These are phyloP conservation scores for Polymixis flavicincta DNA, from an alignment of 2,888 invertebrate genomes.

Conservation along the genomic window DNA sequence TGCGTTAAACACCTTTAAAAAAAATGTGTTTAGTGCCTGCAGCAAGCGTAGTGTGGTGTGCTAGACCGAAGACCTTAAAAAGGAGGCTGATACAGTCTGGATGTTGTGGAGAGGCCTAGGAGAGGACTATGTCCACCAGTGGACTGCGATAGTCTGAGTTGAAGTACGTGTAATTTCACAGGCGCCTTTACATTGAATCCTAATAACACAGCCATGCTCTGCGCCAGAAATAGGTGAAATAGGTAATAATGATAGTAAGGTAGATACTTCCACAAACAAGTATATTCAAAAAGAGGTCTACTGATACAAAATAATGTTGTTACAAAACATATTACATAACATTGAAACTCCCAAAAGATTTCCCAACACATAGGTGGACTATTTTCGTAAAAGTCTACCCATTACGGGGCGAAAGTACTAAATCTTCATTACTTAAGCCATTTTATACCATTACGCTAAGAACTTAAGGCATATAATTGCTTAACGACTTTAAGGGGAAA, in stretches of 20 bases:
- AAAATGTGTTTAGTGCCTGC: neutral
- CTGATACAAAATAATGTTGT: slow-evolving; percentile 18
- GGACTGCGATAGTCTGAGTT: neutral
- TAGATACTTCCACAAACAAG: neutral
- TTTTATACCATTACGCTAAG: slow-evolving; percentile 65
- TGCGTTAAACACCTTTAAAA: neutral
- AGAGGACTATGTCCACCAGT: neutral
- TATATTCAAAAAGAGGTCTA: neutral
- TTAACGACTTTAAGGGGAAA: slow-evolving; percentile 56
- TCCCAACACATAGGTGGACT: slow-evolving; percentile 57
- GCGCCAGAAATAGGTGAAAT: neutral
- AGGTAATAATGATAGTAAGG: neutral
- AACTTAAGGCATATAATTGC: slow-evolving; percentile 68
- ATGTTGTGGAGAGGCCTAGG: neutral
- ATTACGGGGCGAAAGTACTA: slow-evolving; percentile 51
- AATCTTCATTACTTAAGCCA: slow-evolving; percentile 65
- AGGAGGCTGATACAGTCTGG: too few relatives aligned
- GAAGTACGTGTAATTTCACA: neutral
- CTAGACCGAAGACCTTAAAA: neutral
- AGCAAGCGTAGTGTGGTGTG: too few relatives aligned
- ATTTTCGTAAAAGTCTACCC: slow-evolving; percentile 52
- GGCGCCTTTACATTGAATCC: neutral
- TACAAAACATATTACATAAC: slow-evolving; percentile 32
- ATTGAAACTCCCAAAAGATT: slow-evolving; percentile 49
- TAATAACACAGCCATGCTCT: neutral